Conservation (phyloP, 2,797 vertebrate species). For the Limosa lapponica region DNA sequence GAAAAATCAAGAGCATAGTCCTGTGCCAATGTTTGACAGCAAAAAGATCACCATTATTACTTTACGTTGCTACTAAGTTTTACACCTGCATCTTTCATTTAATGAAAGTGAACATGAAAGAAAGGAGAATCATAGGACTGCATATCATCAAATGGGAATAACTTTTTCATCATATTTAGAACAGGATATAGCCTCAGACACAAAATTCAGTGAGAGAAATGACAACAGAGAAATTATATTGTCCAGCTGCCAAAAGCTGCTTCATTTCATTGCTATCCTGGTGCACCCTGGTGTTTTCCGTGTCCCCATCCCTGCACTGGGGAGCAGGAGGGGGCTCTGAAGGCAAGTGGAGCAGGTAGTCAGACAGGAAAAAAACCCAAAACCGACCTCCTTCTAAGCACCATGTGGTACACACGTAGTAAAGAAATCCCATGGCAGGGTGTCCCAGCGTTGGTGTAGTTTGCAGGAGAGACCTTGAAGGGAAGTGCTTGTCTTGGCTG, state of each 20-base stretch:
- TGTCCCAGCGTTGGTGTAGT: neutral
- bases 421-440: neutral
- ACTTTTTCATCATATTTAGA: neutral
- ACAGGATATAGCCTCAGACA: neutral
- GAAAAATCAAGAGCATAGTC: neutral
- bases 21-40: neutral
- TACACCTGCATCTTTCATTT: neutral
- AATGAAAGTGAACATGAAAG: neutral
- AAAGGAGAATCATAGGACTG: neutral
- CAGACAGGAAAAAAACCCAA: neutral
- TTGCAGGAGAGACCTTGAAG: neutral
- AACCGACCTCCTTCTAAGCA: neutral
- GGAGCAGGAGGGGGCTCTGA: neutral
- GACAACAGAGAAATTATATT: neutral
- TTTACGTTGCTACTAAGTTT: neutral
- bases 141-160: neutral
- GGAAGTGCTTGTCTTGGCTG: neutral
- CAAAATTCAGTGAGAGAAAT: neutral
- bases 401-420: fast-evolving
- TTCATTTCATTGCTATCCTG: neutral
- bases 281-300: neutral
- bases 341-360: neutral
- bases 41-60: neutral
- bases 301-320: neutral
- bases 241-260: neutral